Conservation (phyloP, 2,113 vertebrate genomes). For the human (Homo sapiens) region GRCh38 chr9:85765001-85765500, state of each 20-base stretch:
- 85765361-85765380: background rate
- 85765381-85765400: background rate
- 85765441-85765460: background rate
- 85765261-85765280: background rate
- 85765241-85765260: background rate
- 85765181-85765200: background rate
- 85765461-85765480: background rate
- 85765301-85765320: background rate
- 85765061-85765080: background rate
- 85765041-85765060: slow-evolving; percentile 30
- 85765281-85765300: background rate
- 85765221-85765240: slow-evolving; percentile 16
- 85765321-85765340: background rate
- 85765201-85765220: background rate
- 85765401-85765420: background rate
- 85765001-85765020: slow-evolving; percentile 61
- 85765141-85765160: background rate
- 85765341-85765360: background rate
- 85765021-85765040: slow-evolving; percentile 57
- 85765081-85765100: background rate
- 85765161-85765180: background rate
- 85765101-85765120: background rate
- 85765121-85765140: background rate
- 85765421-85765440: slow-evolving; percentile 17
- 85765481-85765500: background rate